A percentile compares a stretch with the other conserved stretches of the same genome.
phyloP scores from a whole-genome alignment of 1,140 invertebrate genomes.

The Lasioglossum baleicum region DNA sequence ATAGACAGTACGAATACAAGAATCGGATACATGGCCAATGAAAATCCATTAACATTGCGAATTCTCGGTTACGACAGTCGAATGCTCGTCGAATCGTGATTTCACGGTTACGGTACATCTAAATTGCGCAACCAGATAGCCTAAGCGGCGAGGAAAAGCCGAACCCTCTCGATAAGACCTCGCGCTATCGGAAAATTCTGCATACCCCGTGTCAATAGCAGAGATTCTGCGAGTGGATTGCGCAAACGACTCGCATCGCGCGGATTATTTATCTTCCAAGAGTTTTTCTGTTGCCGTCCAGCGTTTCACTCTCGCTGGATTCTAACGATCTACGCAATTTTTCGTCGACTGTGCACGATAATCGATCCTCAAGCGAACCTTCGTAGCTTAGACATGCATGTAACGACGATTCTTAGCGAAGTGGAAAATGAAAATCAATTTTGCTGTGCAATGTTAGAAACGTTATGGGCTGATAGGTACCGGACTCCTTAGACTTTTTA shows the following conservation, averaged over 20 bases:
- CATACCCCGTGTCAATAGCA: constrained; percentile 14
- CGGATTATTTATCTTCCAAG: constrained; percentile 19
- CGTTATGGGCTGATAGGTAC: too few relatives aligned
- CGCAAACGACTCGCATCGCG: background rate
- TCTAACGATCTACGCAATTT: too few relatives aligned
- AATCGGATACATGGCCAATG: too few relatives aligned
- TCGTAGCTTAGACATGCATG: too few relatives aligned
- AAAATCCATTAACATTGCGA: background rate
- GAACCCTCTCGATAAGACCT: background rate
- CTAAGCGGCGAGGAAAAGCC: constrained; percentile 33
- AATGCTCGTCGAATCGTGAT: constrained; percentile 1
- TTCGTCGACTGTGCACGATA: too few relatives aligned
- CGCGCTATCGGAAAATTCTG: constrained; percentile 18
- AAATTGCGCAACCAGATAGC: background rate
- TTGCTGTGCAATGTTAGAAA: too few relatives aligned
- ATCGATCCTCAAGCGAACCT: too few relatives aligned
- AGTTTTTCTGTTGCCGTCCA: background rate
- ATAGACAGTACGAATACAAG: too few relatives aligned
- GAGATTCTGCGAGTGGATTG: constrained; percentile 12
- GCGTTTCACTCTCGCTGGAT: constrained; percentile 3
- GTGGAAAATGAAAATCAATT: too few relatives aligned
- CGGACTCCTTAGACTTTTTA: too few relatives aligned
- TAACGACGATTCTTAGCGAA: too few relatives aligned
- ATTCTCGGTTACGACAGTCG: background rate
- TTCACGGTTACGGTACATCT: constrained; percentile 16